Conservation (phyloP, 2,797 vertebrate species). For the Toxotes lorentzi region DNA sequence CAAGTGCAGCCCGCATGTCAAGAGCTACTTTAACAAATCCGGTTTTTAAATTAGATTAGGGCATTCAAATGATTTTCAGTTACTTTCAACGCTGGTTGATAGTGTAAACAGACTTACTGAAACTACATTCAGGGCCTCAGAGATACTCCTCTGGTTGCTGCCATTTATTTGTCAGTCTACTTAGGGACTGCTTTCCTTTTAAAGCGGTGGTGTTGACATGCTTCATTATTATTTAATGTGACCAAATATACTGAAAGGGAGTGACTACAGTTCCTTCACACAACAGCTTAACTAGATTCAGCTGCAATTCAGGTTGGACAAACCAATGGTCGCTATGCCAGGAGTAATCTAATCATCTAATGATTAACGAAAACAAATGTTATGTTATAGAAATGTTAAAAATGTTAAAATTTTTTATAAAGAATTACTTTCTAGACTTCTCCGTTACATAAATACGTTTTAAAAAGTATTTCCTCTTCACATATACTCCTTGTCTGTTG, state of each 20-base stretch:
- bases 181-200: not conserved
- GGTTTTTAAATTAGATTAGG: conserved; percentile 44
- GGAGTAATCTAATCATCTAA: not conserved
- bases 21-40: conserved; percentile 33
- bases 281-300: not conserved
- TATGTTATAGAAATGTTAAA: no score
- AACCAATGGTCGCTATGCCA: not conserved
- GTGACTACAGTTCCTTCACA: not conserved
- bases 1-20: not conserved
- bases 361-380: not conserved
- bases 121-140: not conserved
- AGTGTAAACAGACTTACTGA: not conserved
- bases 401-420: no score
- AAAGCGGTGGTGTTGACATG: not conserved
- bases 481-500: not conserved
- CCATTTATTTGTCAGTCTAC: not conserved
- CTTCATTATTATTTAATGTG: not conserved
- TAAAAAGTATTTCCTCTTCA: no score
- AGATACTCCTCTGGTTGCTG: not conserved
- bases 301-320: not conserved
- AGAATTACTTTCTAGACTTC: not conserved
- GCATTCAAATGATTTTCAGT: conserved; percentile 23
- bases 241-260: not conserved
- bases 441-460: not conserved
- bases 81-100: not conserved